Evolutionary conservation across 2,888 invertebrate genomes (phyloP), one percentile per base, ranked within the genome.

Genomic region (Melangyna quadrimaculata): DNA sequence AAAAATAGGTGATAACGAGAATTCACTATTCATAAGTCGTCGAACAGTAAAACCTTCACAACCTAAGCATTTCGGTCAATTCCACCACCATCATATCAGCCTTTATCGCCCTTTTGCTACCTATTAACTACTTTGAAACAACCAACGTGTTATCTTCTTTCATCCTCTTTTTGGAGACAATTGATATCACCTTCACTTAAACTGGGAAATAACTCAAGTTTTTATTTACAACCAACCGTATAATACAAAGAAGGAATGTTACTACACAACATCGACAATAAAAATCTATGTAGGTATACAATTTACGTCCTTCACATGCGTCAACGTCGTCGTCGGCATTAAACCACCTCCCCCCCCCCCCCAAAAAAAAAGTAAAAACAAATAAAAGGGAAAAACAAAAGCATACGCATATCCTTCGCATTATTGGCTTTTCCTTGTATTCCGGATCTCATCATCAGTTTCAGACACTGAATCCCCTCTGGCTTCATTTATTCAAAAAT

Each of bases 401-500:
- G 48, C 73, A 70, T 69, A 70, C 73, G 67, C 73, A 77, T 24
- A 70, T 57, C 70, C 67, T 67, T 65, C 45, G 37, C 8, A 51
- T 53, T 65, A 63, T 43, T 27, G 27, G 10, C 10, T 22, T 59
- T 35, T 59, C 14, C 35, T 37, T 35, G 17, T 45, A 45, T 32
- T 65, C 37, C 65, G 27, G 32, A 45, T 29, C 45, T 65, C 65
- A 45, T 65, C 65, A 65, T 19, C 65, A 32, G 4, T 12, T 19
- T 63, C 63, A 53, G 55, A 14, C 55, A 10, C 43, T 17, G 35
- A 55, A 53, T 69, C 59, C 59, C 71, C 78, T 57, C 35, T 51
- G 67, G 78, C 70, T 71, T 65, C 75, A 57, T 63, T 80, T 75
- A 73, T 73, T 65, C 86, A 78, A 86, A 86, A 86, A 86, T 86